Base-by-base conservation (phyloP, 2,888 invertebrate species). In the Nemoura dubitans region DNA sequence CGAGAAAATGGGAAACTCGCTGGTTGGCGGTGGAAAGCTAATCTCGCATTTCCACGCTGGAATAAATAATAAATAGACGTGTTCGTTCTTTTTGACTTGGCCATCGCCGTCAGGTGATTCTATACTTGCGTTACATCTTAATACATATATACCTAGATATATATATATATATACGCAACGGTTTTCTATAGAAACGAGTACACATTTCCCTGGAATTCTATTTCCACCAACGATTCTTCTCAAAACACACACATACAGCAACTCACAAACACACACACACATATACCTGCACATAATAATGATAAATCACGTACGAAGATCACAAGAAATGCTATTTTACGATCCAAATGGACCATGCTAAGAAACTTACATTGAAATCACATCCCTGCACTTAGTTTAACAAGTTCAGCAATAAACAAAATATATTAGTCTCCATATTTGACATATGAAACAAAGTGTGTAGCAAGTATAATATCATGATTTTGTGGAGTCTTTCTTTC, bases 261-360 rank as follows among this genome's bases (percentile, higher is more conserved):
- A n/a, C n/a, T n/a, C 21, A 59, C 36, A 36, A 36, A 36, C 36
- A 21, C 3, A 59, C 59, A 59, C 59, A 59, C 59, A 59, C 59
- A 59, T 21, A 21, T 14, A 59, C 36, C 10, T 36, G 10, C 36
- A 36, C 59, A 59, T 59, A 21, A 59, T 21, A 59, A 16, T 7
- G 16, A 36, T 59, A 59, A 59, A 59, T 59, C 59, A 59, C 59
- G 21, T 59, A 59, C 21, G 21, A 36, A 59, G 21, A 59, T 59
- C 59, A 59, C 59, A 59, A 59, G 59, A 59, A 59, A 59, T 59
- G 59, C 59, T 59, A 59, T 59, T 59, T 59, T 59, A 59, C 59
- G 59, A 59, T 59, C 59, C 59, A 59, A 59, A 59, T 59, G 59
- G 59, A 59, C 59, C 59, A 59, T 21, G 59, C 59, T 59, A 59